Evolutionary conservation across 2,888 invertebrate species (phyloP), one percentile per base, ranked within the genome.

Genomic region (Calephelis perditalis): DNA sequence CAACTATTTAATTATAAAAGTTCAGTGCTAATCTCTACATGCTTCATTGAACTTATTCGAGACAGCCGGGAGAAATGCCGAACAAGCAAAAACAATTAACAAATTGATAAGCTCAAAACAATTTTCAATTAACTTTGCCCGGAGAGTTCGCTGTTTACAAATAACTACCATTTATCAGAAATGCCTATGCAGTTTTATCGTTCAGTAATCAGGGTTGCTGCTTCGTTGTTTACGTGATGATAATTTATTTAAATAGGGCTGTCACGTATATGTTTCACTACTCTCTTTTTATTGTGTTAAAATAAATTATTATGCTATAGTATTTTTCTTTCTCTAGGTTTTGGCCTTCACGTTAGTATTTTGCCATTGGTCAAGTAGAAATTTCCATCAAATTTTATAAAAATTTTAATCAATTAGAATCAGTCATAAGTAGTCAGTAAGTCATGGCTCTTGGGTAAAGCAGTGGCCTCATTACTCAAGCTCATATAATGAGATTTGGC

Each of bases 31-130:
- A 67, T 63, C 69, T 70, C 71, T 72, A 71, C 72, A 75, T 77
- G 77, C 75, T 77, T 72, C 74, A 73, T 75, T 78, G 76, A 82
- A 80, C 77, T 82, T 76, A 75, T 76, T 71, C 75, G 70, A 74
- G 78, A 81, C 86, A 82, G 79, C 75, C 70, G 69, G 82, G 84
- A 84, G 80, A 81, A 85, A 86, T 85, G 76, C 76, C 79, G 82
- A 79, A 86, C 86, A 85, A 87, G 87, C 85, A 86, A 89, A 89
- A 88, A 89, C 87, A 90, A 90, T 89, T 89, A 89, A 87, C 88
- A 85, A 90, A 89, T 88, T 89, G 88, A 90, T 88, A 89, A 87
- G 87, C 87, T 87, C 84, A 87, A 89, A 90, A 87, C 90, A 90
- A 90, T 90, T 90, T 90, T 90, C 90, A 90, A 90, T 90, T 89